phyloP scores from a whole-genome alignment of 2,888 invertebrate genomes.

The Elmis aenea region DNA sequence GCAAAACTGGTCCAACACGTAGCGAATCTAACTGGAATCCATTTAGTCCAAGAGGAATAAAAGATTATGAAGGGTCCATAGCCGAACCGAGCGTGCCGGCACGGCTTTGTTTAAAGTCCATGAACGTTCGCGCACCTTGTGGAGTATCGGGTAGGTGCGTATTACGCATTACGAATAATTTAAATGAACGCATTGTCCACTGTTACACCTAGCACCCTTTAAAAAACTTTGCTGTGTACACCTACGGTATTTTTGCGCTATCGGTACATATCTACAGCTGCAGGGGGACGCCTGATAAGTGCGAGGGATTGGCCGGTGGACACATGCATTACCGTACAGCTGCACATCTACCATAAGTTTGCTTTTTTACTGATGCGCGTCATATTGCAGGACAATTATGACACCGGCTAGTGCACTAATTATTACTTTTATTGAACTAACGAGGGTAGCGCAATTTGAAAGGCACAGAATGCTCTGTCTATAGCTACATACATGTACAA shows the following conservation, averaged over 20 bases:
- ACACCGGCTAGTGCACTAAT: constrained; percentile 11
- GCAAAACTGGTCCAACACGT: constrained; percentile 30
- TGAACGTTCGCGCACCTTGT: constrained; percentile 16
- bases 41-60: constrained; percentile 22
- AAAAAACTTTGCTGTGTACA: constrained; percentile 11
- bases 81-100: constrained; percentile 10
- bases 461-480: too few relatives aligned
- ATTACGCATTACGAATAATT: constrained; percentile 11
- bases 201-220: constrained; percentile 15
- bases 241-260: constrained; percentile 25
- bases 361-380: constrained; percentile 22
- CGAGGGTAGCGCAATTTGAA: too few relatives aligned
- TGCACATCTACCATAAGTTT: constrained; percentile 15
- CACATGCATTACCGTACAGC: constrained; percentile 23
- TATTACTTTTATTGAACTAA: too few relatives aligned
- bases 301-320: constrained; percentile 15
- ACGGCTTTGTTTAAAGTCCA: constrained; percentile 13
- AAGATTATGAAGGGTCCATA: constrained; percentile 15
- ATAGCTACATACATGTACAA: too few relatives aligned
- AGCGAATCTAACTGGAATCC: constrained; percentile 23
- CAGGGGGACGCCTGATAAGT: constrained; percentile 20
- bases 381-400: constrained; percentile 21
- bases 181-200: constrained; percentile 12
- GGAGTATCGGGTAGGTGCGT: constrained; percentile 13
- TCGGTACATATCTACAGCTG: constrained; percentile 26